Percentiles rank a stretch among this genome's conserved stretches.
Conservation (phyloP, 2,113 vertebrate species). For the Vanacampus margaritifer region DNA sequence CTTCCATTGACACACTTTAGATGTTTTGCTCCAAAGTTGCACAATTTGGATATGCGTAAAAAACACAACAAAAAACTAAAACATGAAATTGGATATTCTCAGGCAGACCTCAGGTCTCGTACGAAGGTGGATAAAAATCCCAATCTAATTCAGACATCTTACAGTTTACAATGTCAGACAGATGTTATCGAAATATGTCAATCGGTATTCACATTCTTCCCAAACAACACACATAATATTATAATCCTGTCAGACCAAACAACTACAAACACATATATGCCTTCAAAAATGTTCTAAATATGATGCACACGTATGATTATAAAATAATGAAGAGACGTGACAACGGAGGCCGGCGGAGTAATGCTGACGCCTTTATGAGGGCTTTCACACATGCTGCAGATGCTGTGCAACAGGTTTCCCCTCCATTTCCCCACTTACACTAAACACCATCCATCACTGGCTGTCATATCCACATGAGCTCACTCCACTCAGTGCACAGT, state of each 20-base stretch:
- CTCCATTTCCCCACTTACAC: conserved; percentile 44
- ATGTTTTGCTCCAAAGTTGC: no score
- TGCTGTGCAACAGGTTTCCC: conserved; percentile 34
- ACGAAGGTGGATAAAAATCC: no score
- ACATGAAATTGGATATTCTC: no score
- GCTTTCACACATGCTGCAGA: conserved; percentile 17
- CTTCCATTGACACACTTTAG: no score
- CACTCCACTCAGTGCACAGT: conserved; percentile 34
- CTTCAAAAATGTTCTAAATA: not conserved
- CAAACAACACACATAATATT: not conserved
- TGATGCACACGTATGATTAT: not conserved
- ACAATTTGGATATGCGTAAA: no score
- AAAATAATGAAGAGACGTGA: not conserved
- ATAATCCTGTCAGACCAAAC: not conserved
- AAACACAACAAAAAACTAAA: not conserved
- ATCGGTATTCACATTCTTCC: not conserved
- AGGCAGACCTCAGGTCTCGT: no score
- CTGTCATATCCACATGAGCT: conserved; percentile 54
- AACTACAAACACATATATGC: not conserved
- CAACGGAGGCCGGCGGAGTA: not conserved
- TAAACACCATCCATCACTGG: conserved; percentile 62
- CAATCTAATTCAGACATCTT: no score
- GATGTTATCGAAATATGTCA: not conserved
- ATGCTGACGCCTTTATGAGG: conserved; percentile 1
- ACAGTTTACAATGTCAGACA: not conserved